A percentile compares a stretch with the other conserved stretches of the same genome.
phyloP scores from a whole-genome alignment of 2,888 invertebrate species.

The Steromphala cineraria region DNA sequence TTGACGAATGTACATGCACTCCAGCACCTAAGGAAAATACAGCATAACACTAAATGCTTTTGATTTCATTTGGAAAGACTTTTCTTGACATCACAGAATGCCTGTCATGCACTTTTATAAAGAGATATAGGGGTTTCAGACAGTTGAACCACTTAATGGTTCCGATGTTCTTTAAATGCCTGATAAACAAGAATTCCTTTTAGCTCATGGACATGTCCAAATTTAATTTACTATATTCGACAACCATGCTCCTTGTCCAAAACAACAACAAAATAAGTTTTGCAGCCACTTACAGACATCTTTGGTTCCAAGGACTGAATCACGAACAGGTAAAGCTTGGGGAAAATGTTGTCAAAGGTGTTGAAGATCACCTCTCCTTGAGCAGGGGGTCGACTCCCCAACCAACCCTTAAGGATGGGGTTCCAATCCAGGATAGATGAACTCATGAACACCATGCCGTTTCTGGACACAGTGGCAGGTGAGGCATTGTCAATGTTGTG shows the following conservation, averaged over 20 bases:
- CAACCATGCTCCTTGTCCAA: too few relatives aligned
- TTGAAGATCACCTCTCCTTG: constrained; percentile 81
- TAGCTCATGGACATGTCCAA: too few relatives aligned
- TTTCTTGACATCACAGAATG: too few relatives aligned
- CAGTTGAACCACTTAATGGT: too few relatives aligned
- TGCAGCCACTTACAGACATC: constrained; percentile 78
- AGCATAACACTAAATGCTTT: too few relatives aligned
- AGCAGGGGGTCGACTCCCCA: constrained; percentile 74
- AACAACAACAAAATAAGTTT: too few relatives aligned
- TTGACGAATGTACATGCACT: constrained; percentile 91
- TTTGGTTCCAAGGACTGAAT: constrained; percentile 88
- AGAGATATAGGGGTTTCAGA: too few relatives aligned
- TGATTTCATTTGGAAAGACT: too few relatives aligned
- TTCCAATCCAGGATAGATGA: constrained; percentile 95
- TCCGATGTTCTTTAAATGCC: too few relatives aligned
- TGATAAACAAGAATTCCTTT: too few relatives aligned
- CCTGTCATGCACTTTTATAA: too few relatives aligned
- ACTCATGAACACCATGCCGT: constrained; percentile 88
- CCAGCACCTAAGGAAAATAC: constrained; percentile 81
- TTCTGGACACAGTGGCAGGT: constrained; percentile 76
- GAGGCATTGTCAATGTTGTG: constrained; percentile 77
- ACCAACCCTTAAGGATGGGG: constrained; percentile 87
- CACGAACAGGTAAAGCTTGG: constrained; percentile 86
- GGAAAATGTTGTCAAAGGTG: constrained; percentile 86
- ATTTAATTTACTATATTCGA: too few relatives aligned